Base-by-base conservation (phyloP, 2,888 invertebrate genomes). In the Pachliopta kotzebuea region DNA sequence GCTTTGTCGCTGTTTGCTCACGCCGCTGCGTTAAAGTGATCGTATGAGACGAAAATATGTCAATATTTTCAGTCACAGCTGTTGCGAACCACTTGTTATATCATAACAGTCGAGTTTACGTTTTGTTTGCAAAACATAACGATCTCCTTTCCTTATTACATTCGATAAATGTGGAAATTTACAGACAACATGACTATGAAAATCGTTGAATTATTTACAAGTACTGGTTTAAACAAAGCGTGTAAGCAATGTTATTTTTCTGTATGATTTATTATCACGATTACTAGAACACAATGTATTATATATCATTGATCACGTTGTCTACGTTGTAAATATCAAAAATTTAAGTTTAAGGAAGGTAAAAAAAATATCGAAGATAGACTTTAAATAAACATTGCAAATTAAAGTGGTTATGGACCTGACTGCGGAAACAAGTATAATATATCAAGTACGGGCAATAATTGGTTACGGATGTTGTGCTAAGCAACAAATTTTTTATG, bases 41-140 rank as follows among this genome's bases (percentile, higher is more conserved):
- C 42, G 56, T 52, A n/a, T 20, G 37, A 60, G 63, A 56, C 56
- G 60, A 56, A 64, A 64, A 64, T 60, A 61, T 60, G 61, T 61
- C 65, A 65, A 61, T 65, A 61, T 65, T 72, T 72, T 73, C 70
- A 69, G 67, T 70, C 65, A 68, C 55, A 59, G 71, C 64, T 57
- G 64, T 62, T 67, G 71, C 70, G 76, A 79, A 74, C 67, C 72
- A 70, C 66, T 70, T 73, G 73, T 76, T 77, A 66, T 62, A 76
- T 76, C 71, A 75, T 75, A 77, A 76, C 72, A 76, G 60, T 31
- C 56, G 63, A 68, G 83, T 82, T 85, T 82, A 84, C 79, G 77
- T 80, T 79, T 83, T 71, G 73, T 74, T 66, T 58, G 72, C 71
- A 74, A 78, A 79, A 79, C 78, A 85, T 84, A 84, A 86, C 83